phyloP scores from a whole-genome alignment of 1,140 invertebrate species.

The Oncopeltus fasciatus region DNA sequence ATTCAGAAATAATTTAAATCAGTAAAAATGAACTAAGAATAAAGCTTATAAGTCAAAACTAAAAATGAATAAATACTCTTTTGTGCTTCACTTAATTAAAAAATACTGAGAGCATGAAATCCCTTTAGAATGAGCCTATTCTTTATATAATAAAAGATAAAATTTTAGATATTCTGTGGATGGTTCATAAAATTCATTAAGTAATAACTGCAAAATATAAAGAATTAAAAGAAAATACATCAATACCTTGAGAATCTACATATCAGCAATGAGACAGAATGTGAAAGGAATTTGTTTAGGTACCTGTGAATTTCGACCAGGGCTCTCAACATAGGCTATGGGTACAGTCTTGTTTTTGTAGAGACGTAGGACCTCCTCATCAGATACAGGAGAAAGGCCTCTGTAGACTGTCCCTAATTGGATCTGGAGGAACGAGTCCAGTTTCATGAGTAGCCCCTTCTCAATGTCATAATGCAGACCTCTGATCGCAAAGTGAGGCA shows the following conservation, averaged over 20 bases:
- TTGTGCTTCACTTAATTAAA: too few species aligned
- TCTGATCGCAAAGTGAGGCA: constrained; percentile 77
- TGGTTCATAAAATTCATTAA: not conserved
- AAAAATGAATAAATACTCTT: too few species aligned
- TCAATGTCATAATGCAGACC: constrained; percentile 93
- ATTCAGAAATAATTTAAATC: too few species aligned
- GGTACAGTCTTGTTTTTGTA: constrained; percentile 78
- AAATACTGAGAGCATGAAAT: too few species aligned
- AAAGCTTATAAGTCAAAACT: too few species aligned
- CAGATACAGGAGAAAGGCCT: constrained; percentile 61
- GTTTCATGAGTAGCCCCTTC: constrained; percentile 84
- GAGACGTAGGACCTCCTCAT: constrained; percentile 70
- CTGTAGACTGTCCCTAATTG: constrained; percentile 90
- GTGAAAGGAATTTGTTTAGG: too few species aligned
- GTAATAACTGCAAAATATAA: not conserved
- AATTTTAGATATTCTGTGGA: not conserved
- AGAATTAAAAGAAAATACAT: not conserved
- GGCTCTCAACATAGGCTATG: constrained; percentile 58
- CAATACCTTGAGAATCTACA: too few species aligned
- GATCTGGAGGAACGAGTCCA: constrained; percentile 92
- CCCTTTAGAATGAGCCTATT: too few species aligned
- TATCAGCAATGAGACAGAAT: too few species aligned
- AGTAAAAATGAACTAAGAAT: too few species aligned
- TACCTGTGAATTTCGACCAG: constrained; percentile 22
- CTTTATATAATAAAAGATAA: not conserved